phyloP scores from a whole-genome alignment of 2,113 vertebrate species.

The Sprattus sprattus region DNA sequence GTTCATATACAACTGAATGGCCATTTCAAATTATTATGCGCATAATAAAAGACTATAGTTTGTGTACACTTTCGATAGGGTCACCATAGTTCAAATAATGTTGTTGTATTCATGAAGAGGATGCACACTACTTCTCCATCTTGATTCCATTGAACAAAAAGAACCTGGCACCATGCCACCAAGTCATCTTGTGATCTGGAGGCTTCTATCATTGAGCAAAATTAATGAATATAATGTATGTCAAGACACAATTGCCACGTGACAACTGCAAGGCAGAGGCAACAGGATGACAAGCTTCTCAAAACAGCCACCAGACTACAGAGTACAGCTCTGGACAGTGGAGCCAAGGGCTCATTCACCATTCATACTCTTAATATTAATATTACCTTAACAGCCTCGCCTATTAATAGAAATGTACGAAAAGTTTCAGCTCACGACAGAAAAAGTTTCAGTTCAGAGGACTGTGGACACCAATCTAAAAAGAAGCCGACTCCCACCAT shows the following conservation, averaged over 20 bases:
- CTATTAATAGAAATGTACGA: background rate
- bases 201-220: background rate
- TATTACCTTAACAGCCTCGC: background rate
- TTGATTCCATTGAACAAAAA: background rate
- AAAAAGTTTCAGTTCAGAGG: too few species aligned
- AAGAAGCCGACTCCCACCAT: too few species aligned
- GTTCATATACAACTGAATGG: background rate
- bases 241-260: too few species aligned
- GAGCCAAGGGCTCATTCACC: too few species aligned
- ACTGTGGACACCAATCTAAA: background rate
- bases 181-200: background rate
- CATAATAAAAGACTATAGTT: background rate
- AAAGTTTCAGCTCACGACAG: background rate
- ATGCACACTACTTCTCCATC: too few species aligned
- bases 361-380: too few species aligned
- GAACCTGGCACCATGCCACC: background rate
- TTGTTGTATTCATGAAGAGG: too few species aligned
- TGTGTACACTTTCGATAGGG: background rate
- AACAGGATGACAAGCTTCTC: too few species aligned
- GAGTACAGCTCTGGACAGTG: too few species aligned
- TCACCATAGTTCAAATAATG: too few species aligned
- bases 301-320: too few species aligned
- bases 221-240: background rate
- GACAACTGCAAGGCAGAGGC: too few species aligned
- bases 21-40: background rate